Evolutionary conservation across 2,113 vertebrate species (phyloP).

Genomic region (Caranx ignobilis): DNA sequence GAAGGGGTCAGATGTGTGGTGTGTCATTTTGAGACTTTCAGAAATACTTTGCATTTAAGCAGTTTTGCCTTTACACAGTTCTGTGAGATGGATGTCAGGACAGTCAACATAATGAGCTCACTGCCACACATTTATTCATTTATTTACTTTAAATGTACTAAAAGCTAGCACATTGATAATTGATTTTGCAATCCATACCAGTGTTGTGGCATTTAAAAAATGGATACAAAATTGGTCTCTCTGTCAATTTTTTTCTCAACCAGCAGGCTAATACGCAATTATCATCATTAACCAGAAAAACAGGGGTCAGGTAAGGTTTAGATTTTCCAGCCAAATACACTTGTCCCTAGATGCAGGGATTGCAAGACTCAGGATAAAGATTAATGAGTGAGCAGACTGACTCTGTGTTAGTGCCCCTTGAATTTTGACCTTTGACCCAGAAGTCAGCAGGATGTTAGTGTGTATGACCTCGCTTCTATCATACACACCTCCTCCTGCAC

Average conservation of each 20-base stretch:
- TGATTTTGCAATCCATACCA: not conserved
- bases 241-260: conserved; percentile 1
- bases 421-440: conserved; percentile 73
- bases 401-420: conserved; percentile 62
- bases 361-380: conserved; percentile 62
- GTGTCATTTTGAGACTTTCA: conserved; percentile 29
- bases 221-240: not conserved
- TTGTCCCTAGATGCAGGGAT: conserved; percentile 48
- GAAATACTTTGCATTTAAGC: conserved; percentile 8
- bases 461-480: conserved; percentile 65
- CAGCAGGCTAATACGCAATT: conserved; percentile 25
- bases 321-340: conserved; percentile 45
- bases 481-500: conserved; percentile 45
- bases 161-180: conserved; percentile 15
- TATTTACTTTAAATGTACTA: conserved; percentile 8
- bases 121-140: not conserved
- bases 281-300: conserved; percentile 37
- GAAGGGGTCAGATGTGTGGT: conserved; percentile 24
- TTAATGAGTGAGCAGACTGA: conserved; percentile 52
- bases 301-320: conserved; percentile 44
- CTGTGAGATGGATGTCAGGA: conserved; percentile 14
- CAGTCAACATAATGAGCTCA: not conserved
- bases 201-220: not conserved
- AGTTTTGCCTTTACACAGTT: conserved; percentile 12
- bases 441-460: conserved; percentile 67